Base-by-base conservation (phyloP, 2,113 vertebrate species). In the Genyomyrus donnyi region DNA sequence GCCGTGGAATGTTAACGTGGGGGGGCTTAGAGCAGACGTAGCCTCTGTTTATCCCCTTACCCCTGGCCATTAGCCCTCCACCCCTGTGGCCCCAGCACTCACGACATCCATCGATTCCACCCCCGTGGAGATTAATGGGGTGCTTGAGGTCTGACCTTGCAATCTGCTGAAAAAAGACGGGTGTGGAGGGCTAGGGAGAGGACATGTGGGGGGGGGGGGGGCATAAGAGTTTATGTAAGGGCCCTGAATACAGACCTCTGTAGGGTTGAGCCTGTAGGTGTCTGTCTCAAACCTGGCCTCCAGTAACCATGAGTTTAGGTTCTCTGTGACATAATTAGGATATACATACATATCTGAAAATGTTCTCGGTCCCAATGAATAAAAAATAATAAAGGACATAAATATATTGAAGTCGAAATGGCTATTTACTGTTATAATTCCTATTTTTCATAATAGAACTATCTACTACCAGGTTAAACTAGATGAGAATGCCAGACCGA, bases 21-120 rank as follows among this genome's bases (percentile, higher is more conserved):
- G 19, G 74, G 35, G 89, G 39, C 39, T 85, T 45, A 90, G 53
- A 52, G 19, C 24, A 39, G 17, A n/a, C 21, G 45, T n/a, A 5
- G 50, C n/a, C n/a, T 87, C 45, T 46, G 8, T 21, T 17, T 91
- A 94, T 92, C 46, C 74, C 74, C 74, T 35, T 42, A 39, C 35
- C 35, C 35, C 74, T 42, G 35, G 74, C 74, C 35, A 42, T 80
- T 50, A 39, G 86, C 86, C 49, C 50, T 45, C 56, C 56, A 35
- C 42, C 27, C 15, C 31, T 13, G 39, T n/a, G 53, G n/a, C 62
- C 62, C 3, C n/a, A 27, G 9, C 62, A 15, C 10, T 70, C 62
- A 11, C 62, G n/a, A 70, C 62, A 0, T 70, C 27, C 62, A 70
- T 70, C 7, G 35, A 66, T 15, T 42, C 53, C 87, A n/a, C 52